Base-by-base conservation (phyloP, 2,113 vertebrate genomes). In the Bostrychus sinensis region DNA sequence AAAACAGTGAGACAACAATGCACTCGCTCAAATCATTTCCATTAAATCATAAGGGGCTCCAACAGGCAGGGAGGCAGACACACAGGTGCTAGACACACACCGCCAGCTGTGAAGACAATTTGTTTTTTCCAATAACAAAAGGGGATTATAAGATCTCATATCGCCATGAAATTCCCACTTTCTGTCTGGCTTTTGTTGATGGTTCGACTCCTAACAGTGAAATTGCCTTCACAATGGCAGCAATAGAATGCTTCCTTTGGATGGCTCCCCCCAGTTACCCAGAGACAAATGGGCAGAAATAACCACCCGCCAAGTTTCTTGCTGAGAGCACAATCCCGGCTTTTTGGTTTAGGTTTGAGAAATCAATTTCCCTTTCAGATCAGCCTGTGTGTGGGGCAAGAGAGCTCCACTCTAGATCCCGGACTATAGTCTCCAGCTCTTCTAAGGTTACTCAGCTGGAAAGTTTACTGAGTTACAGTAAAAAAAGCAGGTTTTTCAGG, bases 351-450 rank as follows among this genome's bases (percentile, higher is more conserved):
- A 56, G 73, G 65, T 75, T 86, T 85, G 68, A 73, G 69, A 84
- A 89, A 90, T 88, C 81, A 82, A 89, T 91, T 91, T 91, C 82
- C 82, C 77, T 88, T 88, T 83, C 67, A 87, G 83, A 89, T 90
- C 75, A 84, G 75, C 58, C 62, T 66, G 81, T 80, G 82, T 70
- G 81, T 78, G 81, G 64, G 37, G 41, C 12, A 14, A 2, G 58
- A 72, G 66, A 83, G 78, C 77, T 78, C 50, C 61, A 78, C 28
- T 74, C 57, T 66, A 72, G 65, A 80, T 73, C 68, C 69, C 14
- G 11, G 46, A 61, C 75, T 89, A 48, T 12, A 25, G 22, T 86
- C 85, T 83, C 26, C 20, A 86, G 75, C 65, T 75, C 46, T 62
- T 84, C 75, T 82, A 80, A 85, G 76, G 80, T 81, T 83, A 91